phyloP scores from a whole-genome alignment of 2,888 invertebrate genomes.

The Nysson spinosus region DNA sequence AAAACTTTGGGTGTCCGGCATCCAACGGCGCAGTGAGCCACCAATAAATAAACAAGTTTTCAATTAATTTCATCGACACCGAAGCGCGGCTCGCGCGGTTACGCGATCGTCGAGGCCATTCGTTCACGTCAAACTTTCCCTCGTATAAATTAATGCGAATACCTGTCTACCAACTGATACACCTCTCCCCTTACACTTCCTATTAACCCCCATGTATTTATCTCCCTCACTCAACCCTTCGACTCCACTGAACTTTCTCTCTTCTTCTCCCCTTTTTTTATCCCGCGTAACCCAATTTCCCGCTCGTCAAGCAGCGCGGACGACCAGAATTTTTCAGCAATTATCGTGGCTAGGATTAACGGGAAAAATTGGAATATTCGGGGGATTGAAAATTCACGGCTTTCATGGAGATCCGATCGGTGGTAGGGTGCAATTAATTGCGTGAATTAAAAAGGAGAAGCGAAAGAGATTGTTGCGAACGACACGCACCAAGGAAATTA shows the following conservation, averaged over 20 bases:
- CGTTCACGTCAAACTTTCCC: slow-evolving; percentile 42
- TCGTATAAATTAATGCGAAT: slow-evolving; percentile 47
- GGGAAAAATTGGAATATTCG: slow-evolving; percentile 1
- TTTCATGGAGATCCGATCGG: not conserved
- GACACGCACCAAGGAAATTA: slow-evolving; percentile 1
- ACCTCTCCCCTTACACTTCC: not conserved
- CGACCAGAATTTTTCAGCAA: slow-evolving; percentile 26
- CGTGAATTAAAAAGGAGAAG: not conserved
- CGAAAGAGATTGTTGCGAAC: not conserved
- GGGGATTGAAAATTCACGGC: not conserved
- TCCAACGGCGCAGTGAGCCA: slow-evolving; percentile 5
- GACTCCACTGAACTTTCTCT: not conserved
- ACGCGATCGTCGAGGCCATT: slow-evolving; percentile 35
- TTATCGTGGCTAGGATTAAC: not conserved
- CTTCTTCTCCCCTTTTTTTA: slow-evolving; percentile 1
- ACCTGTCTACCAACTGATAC: not conserved
- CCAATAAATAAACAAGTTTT: slow-evolving; percentile 63
- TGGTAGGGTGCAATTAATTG: not conserved
- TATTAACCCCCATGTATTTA: not conserved
- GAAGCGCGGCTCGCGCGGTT: slow-evolving; percentile 25
- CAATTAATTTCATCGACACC: slow-evolving; percentile 62
- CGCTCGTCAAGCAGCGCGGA: slow-evolving; percentile 17
- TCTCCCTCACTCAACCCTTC: not conserved
- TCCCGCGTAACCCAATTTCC: slow-evolving; percentile 26
- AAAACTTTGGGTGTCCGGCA: slow-evolving; percentile 48